Evolutionary conservation across 1,140 invertebrate genomes (phyloP).

Genomic region (Scaptomyza pallida): DNA sequence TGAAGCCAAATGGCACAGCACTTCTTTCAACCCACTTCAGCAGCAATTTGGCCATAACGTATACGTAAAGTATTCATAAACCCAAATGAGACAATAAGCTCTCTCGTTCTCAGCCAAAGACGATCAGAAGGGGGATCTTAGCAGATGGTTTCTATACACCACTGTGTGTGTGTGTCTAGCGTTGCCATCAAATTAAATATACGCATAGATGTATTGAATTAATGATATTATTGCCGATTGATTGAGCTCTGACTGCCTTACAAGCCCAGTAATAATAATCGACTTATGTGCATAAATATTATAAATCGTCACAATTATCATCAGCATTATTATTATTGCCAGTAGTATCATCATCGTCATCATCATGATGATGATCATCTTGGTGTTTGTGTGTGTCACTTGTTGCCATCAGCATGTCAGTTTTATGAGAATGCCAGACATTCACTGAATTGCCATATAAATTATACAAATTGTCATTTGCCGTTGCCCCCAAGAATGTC

Average conservation of each 20-base stretch:
- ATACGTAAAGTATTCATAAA: conserved; percentile 71
- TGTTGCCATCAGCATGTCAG: conserved; percentile 42
- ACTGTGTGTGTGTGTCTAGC: conserved; percentile 5
- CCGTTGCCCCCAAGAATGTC: conserved; percentile 1
- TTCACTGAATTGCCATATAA: conserved; percentile 72
- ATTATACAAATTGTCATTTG: conserved; percentile 63
- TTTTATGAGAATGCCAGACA: conserved; percentile 40
- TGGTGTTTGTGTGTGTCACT: conserved; percentile 29
- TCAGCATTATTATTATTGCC: conserved; percentile 19
- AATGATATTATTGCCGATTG: conserved; percentile 75
- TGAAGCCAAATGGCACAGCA: conserved; percentile 17
- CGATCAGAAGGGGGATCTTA: background rate
- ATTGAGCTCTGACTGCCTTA: conserved; percentile 51
- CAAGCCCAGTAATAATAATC: conserved; percentile 35
- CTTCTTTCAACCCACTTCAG: conserved; percentile 9
- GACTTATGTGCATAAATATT: conserved; percentile 45
- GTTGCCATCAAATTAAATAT: conserved; percentile 58
- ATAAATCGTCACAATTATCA: conserved; percentile 49
- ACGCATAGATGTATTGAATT: conserved; percentile 70
- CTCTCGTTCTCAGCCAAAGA: conserved; percentile 31
- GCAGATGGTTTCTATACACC: conserved; percentile 16
- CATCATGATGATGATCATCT: background rate
- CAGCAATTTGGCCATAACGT: conserved; percentile 35
- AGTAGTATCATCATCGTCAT: conserved; percentile 1
- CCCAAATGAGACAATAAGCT: conserved; percentile 61